A percentile compares a stretch with the other conserved stretches of the same genome.
phyloP scores from a whole-genome alignment of 2,888 invertebrate genomes.

The Pheosia gnoma region DNA sequence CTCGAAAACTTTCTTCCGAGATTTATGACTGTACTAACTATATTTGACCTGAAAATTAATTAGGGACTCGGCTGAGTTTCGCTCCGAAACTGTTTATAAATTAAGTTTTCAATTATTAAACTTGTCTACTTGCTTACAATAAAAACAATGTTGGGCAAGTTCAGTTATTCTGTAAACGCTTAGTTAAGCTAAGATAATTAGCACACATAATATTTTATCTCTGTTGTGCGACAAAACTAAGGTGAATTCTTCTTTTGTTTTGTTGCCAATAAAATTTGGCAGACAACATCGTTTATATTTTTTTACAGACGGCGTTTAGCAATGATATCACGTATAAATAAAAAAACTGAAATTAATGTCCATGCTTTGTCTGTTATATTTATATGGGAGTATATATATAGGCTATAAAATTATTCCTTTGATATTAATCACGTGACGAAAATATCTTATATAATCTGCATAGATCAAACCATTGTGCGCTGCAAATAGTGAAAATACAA shows the following conservation, averaged over 20 bases:
- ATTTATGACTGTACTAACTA: conserved; percentile 52
- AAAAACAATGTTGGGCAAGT: conserved; percentile 7
- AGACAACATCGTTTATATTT: too few relatives aligned
- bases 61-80: conserved; percentile 32
- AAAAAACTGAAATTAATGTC: too few relatives aligned
- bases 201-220: background rate
- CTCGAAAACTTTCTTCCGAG: conserved; percentile 41
- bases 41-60: conserved; percentile 53
- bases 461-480: conserved; percentile 12
- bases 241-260: background rate
- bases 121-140: conserved; percentile 12
- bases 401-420: too few relatives aligned
- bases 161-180: background rate
- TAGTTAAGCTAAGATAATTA: background rate
- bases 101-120: conserved; percentile 20
- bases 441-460: conserved; percentile 2
- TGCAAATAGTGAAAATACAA: conserved; percentile 13
- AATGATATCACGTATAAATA: too few relatives aligned
- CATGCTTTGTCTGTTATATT: too few relatives aligned
- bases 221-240: background rate
- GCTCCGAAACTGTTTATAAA: conserved; percentile 26
- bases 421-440: background rate
- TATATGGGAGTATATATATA: too few relatives aligned
- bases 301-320: too few relatives aligned
- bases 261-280: too few relatives aligned